phyloP scores from a whole-genome alignment of 2,888 invertebrate species.

The Seira musarum region DNA sequence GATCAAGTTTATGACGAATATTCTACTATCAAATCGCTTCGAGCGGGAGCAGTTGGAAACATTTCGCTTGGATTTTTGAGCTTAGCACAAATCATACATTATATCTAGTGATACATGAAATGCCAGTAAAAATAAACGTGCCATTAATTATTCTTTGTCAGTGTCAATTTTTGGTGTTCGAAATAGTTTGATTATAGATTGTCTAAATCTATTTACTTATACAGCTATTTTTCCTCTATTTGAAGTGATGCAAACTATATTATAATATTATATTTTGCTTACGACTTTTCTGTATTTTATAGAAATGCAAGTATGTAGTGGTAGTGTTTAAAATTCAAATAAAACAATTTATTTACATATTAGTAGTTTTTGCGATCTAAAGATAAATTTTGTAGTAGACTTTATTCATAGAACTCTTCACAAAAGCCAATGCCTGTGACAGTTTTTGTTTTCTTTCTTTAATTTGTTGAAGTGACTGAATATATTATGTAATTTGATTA shows the following conservation, averaged over 20 bases:
- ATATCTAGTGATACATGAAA: conserved; percentile 25
- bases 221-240: no score
- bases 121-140: neutral
- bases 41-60: conserved; percentile 59
- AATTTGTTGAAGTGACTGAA: no score
- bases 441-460: no score
- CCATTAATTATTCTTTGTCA: neutral
- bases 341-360: no score
- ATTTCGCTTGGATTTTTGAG: conserved; percentile 60
- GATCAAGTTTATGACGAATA: conserved; percentile 60
- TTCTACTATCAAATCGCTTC: conserved; percentile 52
- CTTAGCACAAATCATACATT: conserved; percentile 62
- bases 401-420: no score
- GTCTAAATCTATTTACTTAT: no score
- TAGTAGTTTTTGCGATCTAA: no score
- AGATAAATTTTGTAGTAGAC: no score
- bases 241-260: no score
- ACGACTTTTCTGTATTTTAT: neutral
- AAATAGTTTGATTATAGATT: neutral
- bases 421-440: no score
- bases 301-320: neutral
- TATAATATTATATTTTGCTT: neutral
- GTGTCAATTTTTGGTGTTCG: neutral
- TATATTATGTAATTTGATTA: no score
- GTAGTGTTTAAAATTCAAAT: no score